phyloP scores from a whole-genome alignment of 2,113 vertebrate genomes.

The Pheucticus melanocephalus region DNA sequence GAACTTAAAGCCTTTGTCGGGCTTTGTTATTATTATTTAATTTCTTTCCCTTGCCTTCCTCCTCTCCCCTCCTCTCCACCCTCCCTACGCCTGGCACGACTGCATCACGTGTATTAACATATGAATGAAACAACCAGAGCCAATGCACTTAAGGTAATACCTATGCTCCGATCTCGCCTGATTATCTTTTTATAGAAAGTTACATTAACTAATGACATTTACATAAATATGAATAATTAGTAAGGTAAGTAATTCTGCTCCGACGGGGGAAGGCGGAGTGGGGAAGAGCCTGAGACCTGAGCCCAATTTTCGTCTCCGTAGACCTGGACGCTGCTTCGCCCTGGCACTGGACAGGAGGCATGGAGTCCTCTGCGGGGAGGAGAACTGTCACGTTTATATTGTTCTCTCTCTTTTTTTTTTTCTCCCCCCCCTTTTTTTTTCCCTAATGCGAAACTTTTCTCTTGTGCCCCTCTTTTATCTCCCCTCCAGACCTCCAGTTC shows the following conservation, averaged over 20 bases:
- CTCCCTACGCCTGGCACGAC: constrained; percentile 40
- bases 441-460: constrained; percentile 25
- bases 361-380: background rate
- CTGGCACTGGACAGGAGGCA: background rate
- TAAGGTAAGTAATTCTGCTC: constrained; percentile 56
- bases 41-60: constrained; percentile 36
- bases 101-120: constrained; percentile 70
- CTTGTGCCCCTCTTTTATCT: constrained; percentile 41
- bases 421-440: accelerated
- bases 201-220: constrained; percentile 68
- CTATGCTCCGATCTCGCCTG: constrained; percentile 55
- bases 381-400: constrained; percentile 1
- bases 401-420: background rate
- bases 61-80: background rate
- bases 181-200: constrained; percentile 70
- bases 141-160: constrained; percentile 67
- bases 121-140: constrained; percentile 65
- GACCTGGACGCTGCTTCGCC: background rate
- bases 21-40: constrained; percentile 58
- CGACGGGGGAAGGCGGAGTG: background rate
- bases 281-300: background rate
- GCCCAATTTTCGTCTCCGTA: background rate
- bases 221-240: constrained; percentile 67
- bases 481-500: constrained; percentile 12
- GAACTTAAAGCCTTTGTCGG: constrained; percentile 47